Base-by-base conservation (phyloP, 2,888 invertebrate species). In the Acleris literana region DNA sequence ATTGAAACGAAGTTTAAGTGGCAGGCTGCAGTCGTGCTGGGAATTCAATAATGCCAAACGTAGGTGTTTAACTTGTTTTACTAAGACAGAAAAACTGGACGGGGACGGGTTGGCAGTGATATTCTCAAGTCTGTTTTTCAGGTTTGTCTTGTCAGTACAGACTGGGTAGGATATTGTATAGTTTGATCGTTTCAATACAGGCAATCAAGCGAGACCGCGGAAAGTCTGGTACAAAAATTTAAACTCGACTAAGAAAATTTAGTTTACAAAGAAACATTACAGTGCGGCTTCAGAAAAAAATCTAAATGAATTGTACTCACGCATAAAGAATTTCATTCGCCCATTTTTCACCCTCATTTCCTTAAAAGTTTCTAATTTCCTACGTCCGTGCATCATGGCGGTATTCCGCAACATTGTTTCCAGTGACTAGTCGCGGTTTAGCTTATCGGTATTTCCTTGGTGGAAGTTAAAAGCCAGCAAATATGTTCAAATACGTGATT, bases 1-100 rank as follows among this genome's bases (percentile, higher is more conserved):
- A 69, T 70, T 70, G 63, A 73, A 69, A 67, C 58, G 67, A 63
- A 72, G 65, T 68, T 68, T 56, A 53, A 70, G 68, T 68, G 64
- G 68, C 52, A 55, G 62, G 64, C 56, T 20, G 29, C 43, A 58
- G 63, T 68, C 72, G 74, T 73, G 71, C 55, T 49, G 57, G 48
- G 73, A 62, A 72, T 74, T 46, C 20, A 58, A 66, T 65, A 58
- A 68, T 18, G 48, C 33, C 39, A 16, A 20, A 43, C 1, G 20
- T 18, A 16, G 55, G 9, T 44, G 11, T 33, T 9, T 33, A 2
- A 39, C 43, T 55, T 5, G 11, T 56, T n/a, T n/a, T 56, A 7
- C 1, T 1, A 52, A 52, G 25, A 25, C 7, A n/a, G 22, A 6
- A 33, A 55, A 43, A 20, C n/a, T 20, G 29, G 20, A 44, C 44